Conservation (phyloP, 2,797 vertebrate genomes). For the Mormyrus hasselquistii region DNA sequence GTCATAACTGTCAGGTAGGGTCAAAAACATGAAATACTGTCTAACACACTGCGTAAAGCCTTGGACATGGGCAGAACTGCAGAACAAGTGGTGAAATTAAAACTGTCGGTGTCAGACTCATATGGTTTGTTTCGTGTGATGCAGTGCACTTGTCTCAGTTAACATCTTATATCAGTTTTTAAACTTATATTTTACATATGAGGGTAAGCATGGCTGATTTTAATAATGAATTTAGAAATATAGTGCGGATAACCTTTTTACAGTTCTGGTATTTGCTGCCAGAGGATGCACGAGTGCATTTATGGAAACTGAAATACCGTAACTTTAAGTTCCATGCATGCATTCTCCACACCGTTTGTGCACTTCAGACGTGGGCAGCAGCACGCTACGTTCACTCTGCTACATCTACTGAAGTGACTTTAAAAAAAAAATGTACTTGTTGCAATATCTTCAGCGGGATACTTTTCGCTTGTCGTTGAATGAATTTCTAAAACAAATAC, state of each 20-base stretch:
- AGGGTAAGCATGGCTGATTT: not conserved
- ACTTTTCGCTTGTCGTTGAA: not conserved
- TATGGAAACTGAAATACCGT: not conserved
- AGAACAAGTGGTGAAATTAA: not conserved
- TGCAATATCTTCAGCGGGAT: not conserved
- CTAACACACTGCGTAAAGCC: not conserved
- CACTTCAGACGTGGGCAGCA: not conserved
- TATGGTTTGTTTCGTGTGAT: not conserved
- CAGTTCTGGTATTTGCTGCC: not conserved
- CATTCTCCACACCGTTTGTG: not conserved
- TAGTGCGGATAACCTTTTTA: not conserved
- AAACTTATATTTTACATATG: not conserved
- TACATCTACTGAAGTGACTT: not conserved
- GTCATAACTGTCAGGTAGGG: not conserved
- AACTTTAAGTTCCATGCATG: not conserved
- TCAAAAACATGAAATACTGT: not conserved
- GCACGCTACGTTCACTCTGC: not conserved
- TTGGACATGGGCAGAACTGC: not conserved
- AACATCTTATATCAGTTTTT: not conserved
- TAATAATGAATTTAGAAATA: not conserved
- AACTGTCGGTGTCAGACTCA: not conserved
- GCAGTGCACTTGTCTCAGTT: not conserved
- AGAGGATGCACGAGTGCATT: not conserved
- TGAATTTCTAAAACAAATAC: not conserved
- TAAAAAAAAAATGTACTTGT: not conserved